Percentiles rank a stretch among this genome's conserved stretches.
phyloP scores from a whole-genome alignment of 37 sponge, comb jelly and placozoan species.

The Oopsacas minuta region DNA sequence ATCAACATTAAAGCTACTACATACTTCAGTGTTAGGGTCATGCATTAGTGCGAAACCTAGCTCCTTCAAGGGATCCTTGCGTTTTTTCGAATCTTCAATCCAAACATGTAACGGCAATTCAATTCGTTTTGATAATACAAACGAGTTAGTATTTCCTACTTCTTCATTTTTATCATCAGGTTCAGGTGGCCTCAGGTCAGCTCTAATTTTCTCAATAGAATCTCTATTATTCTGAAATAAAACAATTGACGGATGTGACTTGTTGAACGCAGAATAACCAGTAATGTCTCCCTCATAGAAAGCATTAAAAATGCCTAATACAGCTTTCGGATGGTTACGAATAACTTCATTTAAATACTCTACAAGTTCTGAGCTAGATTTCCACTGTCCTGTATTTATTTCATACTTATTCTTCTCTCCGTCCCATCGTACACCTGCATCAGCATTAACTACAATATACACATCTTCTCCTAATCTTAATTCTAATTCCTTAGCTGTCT shows the following conservation, averaged over 20 bases:
- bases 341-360: background rate
- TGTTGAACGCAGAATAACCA: background rate
- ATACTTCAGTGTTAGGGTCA: background rate
- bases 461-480: background rate
- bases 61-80: background rate
- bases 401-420: background rate
- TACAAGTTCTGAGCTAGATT: background rate
- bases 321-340: background rate
- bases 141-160: background rate
- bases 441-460: background rate
- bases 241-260: background rate
- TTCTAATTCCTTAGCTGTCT: background rate
- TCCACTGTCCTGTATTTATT: background rate
- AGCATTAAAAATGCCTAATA: background rate
- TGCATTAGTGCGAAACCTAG: background rate
- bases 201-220: background rate
- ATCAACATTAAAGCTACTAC: background rate
- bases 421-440: background rate
- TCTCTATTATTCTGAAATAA: background rate
- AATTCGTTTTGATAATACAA: background rate
- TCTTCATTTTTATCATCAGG: background rate
- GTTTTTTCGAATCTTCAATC: background rate
- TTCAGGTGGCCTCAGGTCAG: background rate
- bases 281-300: background rate
- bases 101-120: background rate